phyloP scores from a whole-genome alignment of 2,113 vertebrate species.

The Corvus cornix region DNA sequence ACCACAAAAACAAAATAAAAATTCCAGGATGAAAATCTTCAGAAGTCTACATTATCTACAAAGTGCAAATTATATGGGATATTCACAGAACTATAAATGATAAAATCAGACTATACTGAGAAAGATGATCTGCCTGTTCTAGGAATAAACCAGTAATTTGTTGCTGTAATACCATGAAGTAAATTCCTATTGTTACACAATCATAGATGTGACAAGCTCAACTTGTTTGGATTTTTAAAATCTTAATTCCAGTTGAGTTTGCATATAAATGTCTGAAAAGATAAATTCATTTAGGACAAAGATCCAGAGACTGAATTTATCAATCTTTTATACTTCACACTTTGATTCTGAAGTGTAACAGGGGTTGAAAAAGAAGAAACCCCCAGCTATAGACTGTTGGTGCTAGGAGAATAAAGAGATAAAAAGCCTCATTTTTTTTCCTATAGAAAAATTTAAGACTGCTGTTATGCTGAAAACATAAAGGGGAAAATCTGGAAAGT shows the following conservation, averaged over 20 bases:
- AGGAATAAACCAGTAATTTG: not conserved
- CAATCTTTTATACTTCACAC: not conserved
- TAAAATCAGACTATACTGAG: not conserved
- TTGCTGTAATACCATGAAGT: not conserved
- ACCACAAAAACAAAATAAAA: not conserved
- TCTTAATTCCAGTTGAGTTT: not conserved
- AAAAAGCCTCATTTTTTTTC: not conserved
- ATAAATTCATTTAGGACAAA: not conserved
- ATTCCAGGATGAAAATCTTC: slow-evolving; percentile 7
- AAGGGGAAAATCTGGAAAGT: not conserved
- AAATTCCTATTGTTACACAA: not conserved
- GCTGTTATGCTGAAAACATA: not conserved
- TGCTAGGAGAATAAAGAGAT: not conserved
- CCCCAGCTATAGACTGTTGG: not conserved
- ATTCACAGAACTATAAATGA: not conserved
- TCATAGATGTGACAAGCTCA: not conserved
- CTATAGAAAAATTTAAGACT: not conserved
- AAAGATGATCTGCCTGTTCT: not conserved
- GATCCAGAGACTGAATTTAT: not conserved
- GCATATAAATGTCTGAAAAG: not conserved
- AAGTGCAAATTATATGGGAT: not conserved
- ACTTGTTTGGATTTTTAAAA: not conserved
- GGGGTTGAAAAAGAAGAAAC: not conserved
- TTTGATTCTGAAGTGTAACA: not conserved
- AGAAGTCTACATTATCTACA: not conserved